Evolutionary conservation across 2,888 invertebrate genomes (phyloP).

Genomic region (Acleris emargana): DNA sequence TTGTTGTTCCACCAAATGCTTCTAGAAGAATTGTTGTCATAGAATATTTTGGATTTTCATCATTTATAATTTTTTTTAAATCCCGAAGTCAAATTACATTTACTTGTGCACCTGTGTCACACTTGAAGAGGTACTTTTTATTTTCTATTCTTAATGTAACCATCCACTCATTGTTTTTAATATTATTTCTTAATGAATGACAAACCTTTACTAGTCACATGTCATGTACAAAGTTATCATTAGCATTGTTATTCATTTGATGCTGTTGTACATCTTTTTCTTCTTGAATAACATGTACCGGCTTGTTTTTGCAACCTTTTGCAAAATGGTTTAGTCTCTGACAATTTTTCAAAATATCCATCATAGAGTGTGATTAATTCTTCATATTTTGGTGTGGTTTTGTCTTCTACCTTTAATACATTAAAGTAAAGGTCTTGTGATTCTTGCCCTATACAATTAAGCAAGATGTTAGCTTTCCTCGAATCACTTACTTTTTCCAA

Average conservation of each 20-base stretch:
- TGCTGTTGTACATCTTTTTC: not conserved
- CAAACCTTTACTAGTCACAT: slow-evolving; percentile 10
- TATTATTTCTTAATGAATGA: not conserved
- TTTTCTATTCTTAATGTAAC: slow-evolving; percentile 8
- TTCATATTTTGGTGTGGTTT: too few relatives aligned
- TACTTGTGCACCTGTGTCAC: slow-evolving; percentile 27
- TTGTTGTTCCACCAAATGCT: too few relatives aligned
- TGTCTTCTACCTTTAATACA: too few relatives aligned
- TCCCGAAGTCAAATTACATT: slow-evolving; percentile 17
- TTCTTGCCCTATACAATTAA: too few relatives aligned
- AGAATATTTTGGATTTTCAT: slow-evolving; percentile 20
- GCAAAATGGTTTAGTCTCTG: not conserved
- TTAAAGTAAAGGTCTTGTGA: too few relatives aligned
- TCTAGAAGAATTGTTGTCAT: slow-evolving; percentile 15
- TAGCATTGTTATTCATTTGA: not conserved
- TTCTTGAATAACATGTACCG: not conserved
- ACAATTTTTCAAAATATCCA: not conserved
- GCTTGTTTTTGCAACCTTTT: not conserved
- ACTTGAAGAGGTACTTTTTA: slow-evolving; percentile 16
- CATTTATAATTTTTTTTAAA: slow-evolving; percentile 22
- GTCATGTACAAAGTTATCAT: slow-evolving; percentile 1
- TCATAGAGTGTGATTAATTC: too few relatives aligned
- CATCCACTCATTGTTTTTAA: slow-evolving; percentile 16
- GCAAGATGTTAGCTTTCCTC: too few relatives aligned
- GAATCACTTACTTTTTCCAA: too few relatives aligned